A percentile compares a stretch with the other conserved stretches of the same genome.
Conservation (phyloP, 2,797 vertebrate genomes). For the Cheirogaleus major region DNA sequence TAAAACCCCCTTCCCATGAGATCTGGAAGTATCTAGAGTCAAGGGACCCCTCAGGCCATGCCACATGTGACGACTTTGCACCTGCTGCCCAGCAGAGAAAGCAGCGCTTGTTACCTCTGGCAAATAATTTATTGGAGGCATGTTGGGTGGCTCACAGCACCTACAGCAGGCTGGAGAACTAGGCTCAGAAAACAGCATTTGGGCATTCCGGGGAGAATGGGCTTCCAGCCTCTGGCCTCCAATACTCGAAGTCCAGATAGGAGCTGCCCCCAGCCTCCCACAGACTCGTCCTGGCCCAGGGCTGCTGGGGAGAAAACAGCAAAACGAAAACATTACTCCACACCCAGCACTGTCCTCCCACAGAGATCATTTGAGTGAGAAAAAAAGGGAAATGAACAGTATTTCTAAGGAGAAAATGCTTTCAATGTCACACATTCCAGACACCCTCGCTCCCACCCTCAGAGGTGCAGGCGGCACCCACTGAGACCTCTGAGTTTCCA, state of each 20-base stretch:
- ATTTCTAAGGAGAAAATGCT: background rate
- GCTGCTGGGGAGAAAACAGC: background rate
- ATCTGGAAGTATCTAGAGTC: background rate
- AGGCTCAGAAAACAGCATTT: background rate
- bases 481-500: background rate
- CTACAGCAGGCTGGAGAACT: background rate
- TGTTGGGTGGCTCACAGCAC: background rate
- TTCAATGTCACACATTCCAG: background rate
- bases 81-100: too few species aligned
- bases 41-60: background rate
- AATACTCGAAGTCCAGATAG: background rate
- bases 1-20: background rate
- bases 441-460: background rate
- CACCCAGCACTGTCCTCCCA: too few species aligned
- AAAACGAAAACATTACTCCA: background rate
- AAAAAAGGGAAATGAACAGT: background rate
- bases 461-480: background rate
- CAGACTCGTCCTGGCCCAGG: background rate
- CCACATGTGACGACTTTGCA: background rate
- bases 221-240: background rate
- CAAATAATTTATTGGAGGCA: background rate
- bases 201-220: background rate
- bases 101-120: background rate
- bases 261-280: background rate
- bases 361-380: background rate